Evolutionary conservation across 2,888 invertebrate species (phyloP).

Genomic region (Parnassius mnemosyne): DNA sequence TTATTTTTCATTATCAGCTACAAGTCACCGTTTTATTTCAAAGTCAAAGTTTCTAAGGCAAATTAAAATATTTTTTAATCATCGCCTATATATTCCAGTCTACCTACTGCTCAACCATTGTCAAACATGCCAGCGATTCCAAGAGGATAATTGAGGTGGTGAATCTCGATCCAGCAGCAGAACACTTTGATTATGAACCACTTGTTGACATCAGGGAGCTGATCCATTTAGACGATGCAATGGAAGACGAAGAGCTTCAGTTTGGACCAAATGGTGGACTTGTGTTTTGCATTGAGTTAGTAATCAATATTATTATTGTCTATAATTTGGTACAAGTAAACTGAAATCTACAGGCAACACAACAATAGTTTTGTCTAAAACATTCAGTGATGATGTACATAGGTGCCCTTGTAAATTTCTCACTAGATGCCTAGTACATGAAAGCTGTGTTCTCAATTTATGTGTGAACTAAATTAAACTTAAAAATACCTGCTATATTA

Average conservation of each 20-base stretch:
- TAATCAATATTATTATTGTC: slow-evolving; percentile 2
- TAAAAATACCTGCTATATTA: too few relatives aligned
- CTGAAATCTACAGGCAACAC: too few relatives aligned
- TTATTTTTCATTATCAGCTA: neutral
- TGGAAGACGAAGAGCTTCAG: slow-evolving; percentile 96
- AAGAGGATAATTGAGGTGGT: slow-evolving; percentile 91
- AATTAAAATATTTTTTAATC: neutral
- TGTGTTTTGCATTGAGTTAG: slow-evolving; percentile 95
- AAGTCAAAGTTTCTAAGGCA: too few relatives aligned
- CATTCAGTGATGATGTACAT: too few relatives aligned
- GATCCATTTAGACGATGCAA: slow-evolving; percentile 96
- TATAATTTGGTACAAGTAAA: too few relatives aligned
- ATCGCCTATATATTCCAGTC: slow-evolving; percentile 81
- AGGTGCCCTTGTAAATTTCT: too few relatives aligned
- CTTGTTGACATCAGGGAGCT: slow-evolving; percentile 92
- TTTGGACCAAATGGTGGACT: slow-evolving; percentile 99
- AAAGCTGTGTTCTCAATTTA: too few relatives aligned
- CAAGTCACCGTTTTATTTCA: too few relatives aligned
- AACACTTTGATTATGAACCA: slow-evolving; percentile 95
- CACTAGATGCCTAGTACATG: too few relatives aligned
- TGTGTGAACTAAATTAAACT: too few relatives aligned
- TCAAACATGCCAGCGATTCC: slow-evolving; percentile 89
- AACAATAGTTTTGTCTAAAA: too few relatives aligned
- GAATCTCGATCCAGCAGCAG: slow-evolving; percentile 99
- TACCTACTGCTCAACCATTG: slow-evolving; percentile 94